Evolutionary conservation across 2,113 vertebrate species (phyloP), one percentile per base, ranked within the genome.

Genomic region (Pseudorhombus dupliciocellatus): DNA sequence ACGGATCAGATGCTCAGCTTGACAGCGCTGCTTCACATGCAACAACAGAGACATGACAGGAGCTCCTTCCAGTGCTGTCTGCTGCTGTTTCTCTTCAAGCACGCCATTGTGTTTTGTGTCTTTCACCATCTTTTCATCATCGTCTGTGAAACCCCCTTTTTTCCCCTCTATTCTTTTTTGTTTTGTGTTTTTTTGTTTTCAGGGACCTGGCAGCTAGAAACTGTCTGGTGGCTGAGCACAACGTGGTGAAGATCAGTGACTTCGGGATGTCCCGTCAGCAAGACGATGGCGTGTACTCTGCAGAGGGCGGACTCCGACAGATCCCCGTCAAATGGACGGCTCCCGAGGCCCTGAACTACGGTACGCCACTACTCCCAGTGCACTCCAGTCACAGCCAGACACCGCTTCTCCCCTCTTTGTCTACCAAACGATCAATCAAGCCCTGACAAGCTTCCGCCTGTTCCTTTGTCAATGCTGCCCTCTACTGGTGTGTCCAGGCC

Each of bases 291-390:
- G 44, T 99, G 60, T 99, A 99, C 0, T 95, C 96, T 1, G 92
- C 96, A 56, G 94, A 95, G 0, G 95, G 96, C 0, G 93, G 96
- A 25, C 94, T 98, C 91, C 94, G 93, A 87, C 98, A 99, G 87
- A 95, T 99, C 67, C 98, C 98, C 0, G 94, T 99, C 73, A 99
- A 98, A 85, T 99, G 98, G 98, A 99, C 97, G 0, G 96, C 98
- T 0, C 98, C 97, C 0, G 98, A 99, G 81, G 98, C 97, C 1
- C 95, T 99, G 20, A 97, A 95, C 90, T 98, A 96, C 0, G 98
- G 98, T 99, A 93, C 0, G 7, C 0, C 26, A 28, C 21, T 20
- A 10, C 26, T 56, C 9, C 62, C 14, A 62, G 51, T 66, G 50
- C 20, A 22, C 70, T 62, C 48, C 69, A 52, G 54, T 37, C 51